Percentiles rank a stretch among this genome's conserved stretches.
phyloP scores from a whole-genome alignment of 2,113 vertebrate genomes.

The Helogale parvula region DNA sequence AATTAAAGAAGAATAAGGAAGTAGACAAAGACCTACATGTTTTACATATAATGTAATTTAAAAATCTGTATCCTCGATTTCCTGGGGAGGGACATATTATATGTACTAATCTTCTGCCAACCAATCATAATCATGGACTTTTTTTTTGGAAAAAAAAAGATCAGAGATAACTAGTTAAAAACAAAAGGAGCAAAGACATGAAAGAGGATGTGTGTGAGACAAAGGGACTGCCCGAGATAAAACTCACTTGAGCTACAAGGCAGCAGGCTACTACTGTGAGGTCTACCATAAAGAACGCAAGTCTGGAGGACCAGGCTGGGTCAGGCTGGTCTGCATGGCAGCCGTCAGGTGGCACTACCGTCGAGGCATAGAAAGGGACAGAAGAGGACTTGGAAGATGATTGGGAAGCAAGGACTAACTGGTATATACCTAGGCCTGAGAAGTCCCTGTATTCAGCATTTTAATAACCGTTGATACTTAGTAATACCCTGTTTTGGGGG shows the following conservation, averaged over 20 bases:
- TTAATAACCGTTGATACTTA: not conserved
- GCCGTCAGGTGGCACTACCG: not conserved
- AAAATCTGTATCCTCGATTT: not conserved
- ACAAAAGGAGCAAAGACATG: not conserved
- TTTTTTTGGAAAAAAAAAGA: not conserved
- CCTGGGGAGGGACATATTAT: not conserved
- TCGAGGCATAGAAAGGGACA: not conserved
- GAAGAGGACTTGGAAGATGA: not conserved
- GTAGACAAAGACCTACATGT: not conserved
- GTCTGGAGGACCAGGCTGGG: accelerated
- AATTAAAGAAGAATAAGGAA: not conserved
- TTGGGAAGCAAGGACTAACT: not conserved
- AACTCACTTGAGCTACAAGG: not conserved
- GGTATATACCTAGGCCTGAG: not conserved
- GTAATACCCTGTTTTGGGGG: not conserved
- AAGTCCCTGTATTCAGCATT: not conserved
- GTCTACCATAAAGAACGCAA: not conserved
- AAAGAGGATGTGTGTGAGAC: not conserved
- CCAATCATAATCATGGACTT: not conserved
- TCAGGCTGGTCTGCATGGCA: not conserved
- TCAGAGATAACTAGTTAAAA: not conserved
- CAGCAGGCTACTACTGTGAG: not conserved
- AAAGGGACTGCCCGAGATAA: not conserved
- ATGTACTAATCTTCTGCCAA: not conserved
- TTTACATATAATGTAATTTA: not conserved